Conservation (phyloP, 1,140 invertebrate species). For the Drosophila elegans region DNA sequence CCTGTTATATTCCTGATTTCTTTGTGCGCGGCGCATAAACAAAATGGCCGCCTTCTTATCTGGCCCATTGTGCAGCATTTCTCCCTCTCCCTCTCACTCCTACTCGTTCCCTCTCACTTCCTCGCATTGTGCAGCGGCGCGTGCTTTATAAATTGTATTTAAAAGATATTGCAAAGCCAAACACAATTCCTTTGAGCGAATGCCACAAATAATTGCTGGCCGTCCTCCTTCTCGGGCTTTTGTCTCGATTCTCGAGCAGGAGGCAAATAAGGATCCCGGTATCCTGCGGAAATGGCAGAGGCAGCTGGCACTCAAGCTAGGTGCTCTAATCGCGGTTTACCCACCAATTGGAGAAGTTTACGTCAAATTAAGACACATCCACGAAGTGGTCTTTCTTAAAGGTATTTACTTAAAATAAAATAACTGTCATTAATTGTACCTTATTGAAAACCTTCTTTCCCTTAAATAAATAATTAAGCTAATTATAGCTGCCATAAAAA, state of each 20-base stretch:
- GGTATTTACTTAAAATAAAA: too few relatives aligned
- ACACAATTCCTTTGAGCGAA: constrained; percentile 72
- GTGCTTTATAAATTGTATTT: constrained; percentile 82
- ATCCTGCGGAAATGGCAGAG: constrained; percentile 8
- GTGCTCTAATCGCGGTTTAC: constrained; percentile 69
- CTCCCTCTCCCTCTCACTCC: not conserved
- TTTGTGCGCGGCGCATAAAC: constrained; percentile 72
- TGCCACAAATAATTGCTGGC: constrained; percentile 72
- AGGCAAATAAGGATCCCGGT: constrained; percentile 5
- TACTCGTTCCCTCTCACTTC: not conserved
- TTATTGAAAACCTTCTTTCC: too few relatives aligned
- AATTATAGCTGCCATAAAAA: too few relatives aligned
- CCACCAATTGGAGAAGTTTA: not conserved
- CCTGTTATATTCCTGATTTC: constrained; percentile 59
- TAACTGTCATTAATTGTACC: too few relatives aligned
- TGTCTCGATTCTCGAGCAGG: constrained; percentile 30
- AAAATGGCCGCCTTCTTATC: constrained; percentile 76
- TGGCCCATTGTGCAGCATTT: constrained; percentile 42
- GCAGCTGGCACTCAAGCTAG: constrained; percentile 46
- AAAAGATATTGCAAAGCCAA: constrained; percentile 67
- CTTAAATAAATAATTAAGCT: too few relatives aligned
- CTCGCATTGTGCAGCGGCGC: constrained; percentile 42
- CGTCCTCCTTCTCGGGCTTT: constrained; percentile 40
- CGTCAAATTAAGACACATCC: not conserved
- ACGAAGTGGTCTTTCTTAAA: too few relatives aligned